Evolutionary conservation across 2,113 vertebrate species (phyloP).

Genomic region (Accipiter virgatus): DNA sequence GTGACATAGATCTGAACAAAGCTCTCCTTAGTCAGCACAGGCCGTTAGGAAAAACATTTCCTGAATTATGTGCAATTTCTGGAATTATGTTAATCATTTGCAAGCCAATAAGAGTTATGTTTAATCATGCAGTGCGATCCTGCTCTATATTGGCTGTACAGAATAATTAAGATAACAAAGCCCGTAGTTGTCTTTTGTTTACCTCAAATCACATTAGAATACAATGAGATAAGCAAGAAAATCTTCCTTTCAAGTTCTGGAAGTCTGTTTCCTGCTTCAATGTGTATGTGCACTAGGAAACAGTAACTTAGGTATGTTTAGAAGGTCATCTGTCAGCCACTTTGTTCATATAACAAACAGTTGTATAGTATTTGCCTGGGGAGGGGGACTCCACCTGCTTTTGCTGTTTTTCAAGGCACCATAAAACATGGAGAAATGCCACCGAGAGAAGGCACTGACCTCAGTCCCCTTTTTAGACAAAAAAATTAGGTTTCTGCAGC

Average conservation of each 20-base stretch:
- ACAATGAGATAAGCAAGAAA: not conserved
- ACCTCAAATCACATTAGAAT: not conserved
- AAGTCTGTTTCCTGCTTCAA: not conserved
- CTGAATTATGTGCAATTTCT: not conserved
- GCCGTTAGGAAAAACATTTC: not conserved
- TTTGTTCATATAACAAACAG: not conserved
- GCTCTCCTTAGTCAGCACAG: not conserved
- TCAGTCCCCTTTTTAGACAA: not conserved
- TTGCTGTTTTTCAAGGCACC: not conserved
- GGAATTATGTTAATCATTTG: not conserved
- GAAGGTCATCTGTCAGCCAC: not conserved
- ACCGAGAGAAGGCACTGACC: not conserved
- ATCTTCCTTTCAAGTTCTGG: slow-evolving; percentile 6
- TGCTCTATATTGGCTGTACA: not conserved
- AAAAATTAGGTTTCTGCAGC: not conserved
- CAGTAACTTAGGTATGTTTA: not conserved
- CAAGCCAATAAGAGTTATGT: not conserved
- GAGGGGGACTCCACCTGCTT: not conserved
- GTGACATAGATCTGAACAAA: not conserved
- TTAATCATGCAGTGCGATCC: not conserved
- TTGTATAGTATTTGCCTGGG: not conserved
- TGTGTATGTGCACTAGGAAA: not conserved
- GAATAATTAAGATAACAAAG: slow-evolving; percentile 3
- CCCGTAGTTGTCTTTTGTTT: not conserved
- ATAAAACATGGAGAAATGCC: not conserved